Evolutionary conservation across 2,888 invertebrate genomes (phyloP), one percentile per base, ranked within the genome.

Genomic region (Taphrorychus bicolor): DNA sequence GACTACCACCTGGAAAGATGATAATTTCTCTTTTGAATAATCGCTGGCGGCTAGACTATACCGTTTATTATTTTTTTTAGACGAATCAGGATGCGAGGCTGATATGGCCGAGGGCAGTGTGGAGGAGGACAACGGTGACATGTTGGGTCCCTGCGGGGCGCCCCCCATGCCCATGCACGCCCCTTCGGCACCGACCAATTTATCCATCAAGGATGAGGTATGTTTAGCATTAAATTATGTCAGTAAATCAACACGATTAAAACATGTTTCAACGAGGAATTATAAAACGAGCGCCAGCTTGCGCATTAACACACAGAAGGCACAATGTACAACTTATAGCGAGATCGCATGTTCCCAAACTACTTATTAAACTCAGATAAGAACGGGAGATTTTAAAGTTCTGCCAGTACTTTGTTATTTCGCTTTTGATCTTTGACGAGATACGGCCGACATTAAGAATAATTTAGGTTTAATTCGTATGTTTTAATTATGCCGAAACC

Each of bases 51-150:
- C 45, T 45, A 32, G 32, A 32, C 32, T 32, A 11, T 9, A 32
- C 32, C 5, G 45, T 51, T 51, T 51, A 7, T 51, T 59, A 48
- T 45, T 59, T 59, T 22, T 86, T 87, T 79, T 85, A 90, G 90
- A 88, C 88, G 89, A 90, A 84, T 89, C 90, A 88, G 89, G 90
- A 90, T 91, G 90, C 89, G 89, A 89, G 90, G 89, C 89, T 90
- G 90, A 90, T 87, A 91, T 91, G 91, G 87, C 89, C 85, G 91
- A 91, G 86, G 91, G 91, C 85, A 87, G 86, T 83, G 87, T 87
- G 82, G 82, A 81, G 76, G 89, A 87, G 85, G 89, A 85, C 82
- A 85, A 83, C 82, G 84, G 84, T 83, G 86, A 85, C 80, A 82
- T 82, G 82, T 79, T 82, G 77, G 82, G 86, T 79, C 85, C 85